Conservation (phyloP, 2,888 invertebrate species). For the Timandra comae region DNA sequence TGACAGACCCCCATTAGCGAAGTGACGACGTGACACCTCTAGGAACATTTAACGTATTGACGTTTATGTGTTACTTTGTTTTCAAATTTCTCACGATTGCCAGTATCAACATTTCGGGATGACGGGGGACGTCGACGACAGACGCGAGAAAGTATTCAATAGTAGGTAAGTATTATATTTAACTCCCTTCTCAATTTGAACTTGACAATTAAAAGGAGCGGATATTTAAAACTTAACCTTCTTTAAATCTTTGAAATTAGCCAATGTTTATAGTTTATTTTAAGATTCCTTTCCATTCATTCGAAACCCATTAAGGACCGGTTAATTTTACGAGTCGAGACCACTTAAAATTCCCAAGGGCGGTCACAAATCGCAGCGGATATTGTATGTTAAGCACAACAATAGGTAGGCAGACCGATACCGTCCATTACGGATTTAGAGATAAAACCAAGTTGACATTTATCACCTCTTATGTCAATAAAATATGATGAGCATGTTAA, state of each 20-base stretch:
- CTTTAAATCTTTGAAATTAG: conserved; percentile 39
- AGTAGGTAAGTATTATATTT: conserved; percentile 20
- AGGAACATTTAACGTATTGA: conserved; percentile 38
- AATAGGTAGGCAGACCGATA: conserved; percentile 34
- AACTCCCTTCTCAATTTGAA: conserved; percentile 22
- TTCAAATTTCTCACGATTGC: conserved; percentile 53
- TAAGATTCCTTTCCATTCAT: conserved; percentile 48
- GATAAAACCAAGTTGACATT: conserved; percentile 43
- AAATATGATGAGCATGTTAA: conserved; percentile 33
- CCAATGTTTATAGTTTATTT: conserved; percentile 39
- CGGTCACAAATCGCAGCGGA: conserved; percentile 57
- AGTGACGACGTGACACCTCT: conserved; percentile 64
- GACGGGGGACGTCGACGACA: conserved; percentile 18
- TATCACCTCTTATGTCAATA: conserved; percentile 38
- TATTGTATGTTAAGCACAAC: conserved; percentile 53
- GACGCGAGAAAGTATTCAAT: conserved; percentile 19
- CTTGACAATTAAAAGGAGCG: conserved; percentile 26
- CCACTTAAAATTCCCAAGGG: conserved; percentile 50
- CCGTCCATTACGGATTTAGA: conserved; percentile 58
- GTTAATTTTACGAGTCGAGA: conserved; percentile 52
- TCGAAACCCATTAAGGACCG: conserved; percentile 46
- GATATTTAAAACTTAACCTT: conserved; percentile 20
- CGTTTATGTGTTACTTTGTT: conserved; percentile 42
- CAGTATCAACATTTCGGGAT: conserved; percentile 44
- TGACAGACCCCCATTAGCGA: conserved; percentile 67